phyloP scores from a whole-genome alignment of 2,797 vertebrate species.

The Platyrinchus mystaceus region DNA sequence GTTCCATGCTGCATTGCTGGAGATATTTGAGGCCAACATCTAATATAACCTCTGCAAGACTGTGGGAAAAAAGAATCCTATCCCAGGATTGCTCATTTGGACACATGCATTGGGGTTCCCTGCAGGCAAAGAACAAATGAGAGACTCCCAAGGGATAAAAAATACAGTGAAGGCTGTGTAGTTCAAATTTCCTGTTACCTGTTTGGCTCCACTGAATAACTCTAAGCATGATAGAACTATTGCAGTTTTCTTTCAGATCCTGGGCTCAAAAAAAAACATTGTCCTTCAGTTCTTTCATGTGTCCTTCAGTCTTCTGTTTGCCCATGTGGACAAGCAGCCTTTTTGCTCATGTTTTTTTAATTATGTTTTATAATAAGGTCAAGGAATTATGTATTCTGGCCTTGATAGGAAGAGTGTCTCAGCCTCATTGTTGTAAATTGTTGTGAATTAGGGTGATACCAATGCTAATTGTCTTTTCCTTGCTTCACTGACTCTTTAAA shows the following conservation, averaged over 20 bases:
- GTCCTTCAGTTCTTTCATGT: neutral
- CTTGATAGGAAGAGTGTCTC: conserved; percentile 15
- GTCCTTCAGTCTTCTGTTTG: conserved; percentile 31
- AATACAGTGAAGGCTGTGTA: neutral
- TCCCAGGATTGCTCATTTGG: neutral
- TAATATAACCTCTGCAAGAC: neutral
- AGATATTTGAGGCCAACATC: neutral
- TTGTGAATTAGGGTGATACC: conserved; percentile 63
- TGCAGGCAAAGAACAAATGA: neutral
- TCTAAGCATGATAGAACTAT: neutral
- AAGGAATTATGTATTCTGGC: conserved; percentile 42
- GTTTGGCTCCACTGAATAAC: neutral
- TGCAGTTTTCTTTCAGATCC: neutral
- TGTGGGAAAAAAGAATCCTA: neutral
- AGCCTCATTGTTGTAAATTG: conserved; percentile 53
- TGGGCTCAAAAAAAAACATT: neutral
- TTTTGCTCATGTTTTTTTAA: neutral
- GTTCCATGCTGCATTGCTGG: neutral
- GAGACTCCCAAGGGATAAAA: neutral
- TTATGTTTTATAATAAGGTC: conserved; percentile 46
- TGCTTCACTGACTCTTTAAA: conserved; percentile 52
- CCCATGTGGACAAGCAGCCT: neutral
- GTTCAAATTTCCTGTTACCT: neutral
- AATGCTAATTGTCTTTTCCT: conserved; percentile 58
- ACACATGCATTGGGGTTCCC: neutral